Evolutionary conservation across 2,113 vertebrate genomes (phyloP).

Genomic region (Pachypanchax playfairii): DNA sequence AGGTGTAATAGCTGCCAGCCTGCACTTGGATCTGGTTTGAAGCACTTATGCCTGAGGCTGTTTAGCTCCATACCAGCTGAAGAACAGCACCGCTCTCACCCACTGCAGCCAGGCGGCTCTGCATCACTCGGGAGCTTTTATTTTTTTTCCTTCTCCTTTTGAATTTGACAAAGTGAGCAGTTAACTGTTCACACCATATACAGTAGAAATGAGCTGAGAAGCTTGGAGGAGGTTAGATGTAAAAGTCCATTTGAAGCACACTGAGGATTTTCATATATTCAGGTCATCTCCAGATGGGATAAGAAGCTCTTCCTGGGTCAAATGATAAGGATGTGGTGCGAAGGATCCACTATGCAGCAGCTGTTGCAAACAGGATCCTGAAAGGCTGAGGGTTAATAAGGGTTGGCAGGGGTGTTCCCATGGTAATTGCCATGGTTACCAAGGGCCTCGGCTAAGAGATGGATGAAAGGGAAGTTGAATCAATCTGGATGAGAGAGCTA

Average conservation of each 20-base stretch:
- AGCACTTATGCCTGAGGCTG: constrained; percentile 28
- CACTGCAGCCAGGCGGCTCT: constrained; percentile 12
- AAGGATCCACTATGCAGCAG: constrained; percentile 33
- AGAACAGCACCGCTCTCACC: constrained; percentile 11
- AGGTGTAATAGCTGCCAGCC: constrained; percentile 64
- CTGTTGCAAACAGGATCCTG: constrained; percentile 56
- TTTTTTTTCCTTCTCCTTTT: constrained; percentile 13
- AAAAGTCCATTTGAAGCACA: constrained; percentile 4
- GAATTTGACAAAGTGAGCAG: neutral
- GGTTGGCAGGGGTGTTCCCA: constrained; percentile 50
- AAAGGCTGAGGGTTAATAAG: constrained; percentile 56
- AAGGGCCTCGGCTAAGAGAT: constrained; percentile 32
- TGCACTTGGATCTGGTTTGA: constrained; percentile 43
- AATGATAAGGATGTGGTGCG: constrained; percentile 42
- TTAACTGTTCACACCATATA: neutral
- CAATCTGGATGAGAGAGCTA: constrained; percentile 4
- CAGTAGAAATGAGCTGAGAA: neutral
- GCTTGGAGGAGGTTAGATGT: constrained; percentile 5
- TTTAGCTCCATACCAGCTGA: constrained; percentile 56
- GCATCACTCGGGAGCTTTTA: constrained; percentile 3
- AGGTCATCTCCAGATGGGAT: constrained; percentile 29
- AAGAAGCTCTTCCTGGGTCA: constrained; percentile 42
- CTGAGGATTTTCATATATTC: constrained; percentile 36
- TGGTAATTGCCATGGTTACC: constrained; percentile 54
- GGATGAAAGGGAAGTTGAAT: constrained; percentile 21